A percentile compares a stretch with the other conserved stretches of the same genome.
phyloP scores from a whole-genome alignment of 2,888 invertebrate species.

The Galerucella nymphaeae region DNA sequence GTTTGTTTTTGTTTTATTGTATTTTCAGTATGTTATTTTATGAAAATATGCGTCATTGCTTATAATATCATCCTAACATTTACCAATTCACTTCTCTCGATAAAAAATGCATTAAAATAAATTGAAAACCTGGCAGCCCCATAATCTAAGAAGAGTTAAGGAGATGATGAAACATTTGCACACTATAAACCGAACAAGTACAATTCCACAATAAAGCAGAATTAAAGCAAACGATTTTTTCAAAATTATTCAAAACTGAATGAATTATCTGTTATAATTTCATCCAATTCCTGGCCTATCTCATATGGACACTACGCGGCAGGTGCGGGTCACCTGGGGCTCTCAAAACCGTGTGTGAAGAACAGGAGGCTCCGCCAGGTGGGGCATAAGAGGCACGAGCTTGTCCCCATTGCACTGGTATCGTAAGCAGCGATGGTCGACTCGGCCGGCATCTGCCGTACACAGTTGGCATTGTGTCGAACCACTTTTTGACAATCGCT shows the following conservation, averaged over 20 bases:
- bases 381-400: constrained; percentile 55
- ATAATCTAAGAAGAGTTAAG: too few species aligned
- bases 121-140: too few species aligned
- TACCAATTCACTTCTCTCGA: too few species aligned
- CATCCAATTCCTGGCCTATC: background rate
- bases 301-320: constrained; percentile 43
- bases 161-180: too few species aligned
- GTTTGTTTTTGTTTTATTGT: too few species aligned
- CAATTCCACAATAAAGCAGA: too few species aligned
- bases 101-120: too few species aligned
- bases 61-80: too few species aligned
- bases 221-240: too few species aligned
- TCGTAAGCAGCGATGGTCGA: constrained; percentile 24
- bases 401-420: constrained; percentile 26
- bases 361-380: constrained; percentile 55
- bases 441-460: constrained; percentile 55
- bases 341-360: constrained; percentile 44
- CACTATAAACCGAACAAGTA: too few species aligned
- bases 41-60: too few species aligned
- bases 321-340: constrained; percentile 60
- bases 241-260: background rate
- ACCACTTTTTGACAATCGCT: constrained; percentile 53
- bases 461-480: constrained; percentile 49
- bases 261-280: background rate
- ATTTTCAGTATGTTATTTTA: too few species aligned